These are phyloP conservation scores for Hyperoodon ampullatus DNA, from an alignment of 2,113 vertebrate genomes.

Conservation along the genomic window DNA sequence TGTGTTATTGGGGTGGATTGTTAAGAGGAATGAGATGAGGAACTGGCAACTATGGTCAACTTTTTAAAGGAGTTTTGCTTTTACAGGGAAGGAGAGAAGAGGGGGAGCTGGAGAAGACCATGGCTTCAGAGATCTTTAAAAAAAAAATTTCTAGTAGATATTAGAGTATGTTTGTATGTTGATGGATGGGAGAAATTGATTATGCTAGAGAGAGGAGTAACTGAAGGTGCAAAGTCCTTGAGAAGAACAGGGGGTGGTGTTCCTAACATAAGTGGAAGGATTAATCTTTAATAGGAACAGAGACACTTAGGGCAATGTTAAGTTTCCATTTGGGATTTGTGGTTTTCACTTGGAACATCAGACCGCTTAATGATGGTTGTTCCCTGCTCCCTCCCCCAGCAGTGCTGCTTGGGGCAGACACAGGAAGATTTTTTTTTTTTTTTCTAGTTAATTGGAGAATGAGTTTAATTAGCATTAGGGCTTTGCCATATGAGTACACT, in stretches of 20 bases:
- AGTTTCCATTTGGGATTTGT: constrained; percentile 48
- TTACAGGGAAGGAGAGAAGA: neutral
- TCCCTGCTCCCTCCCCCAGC: neutral
- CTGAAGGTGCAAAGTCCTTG: constrained; percentile 22
- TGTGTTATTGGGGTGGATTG: neutral
- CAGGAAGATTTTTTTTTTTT: neutral
- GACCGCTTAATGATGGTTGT: constrained; percentile 39
- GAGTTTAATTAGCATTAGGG: constrained; percentile 14
- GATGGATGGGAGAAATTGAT: neutral
- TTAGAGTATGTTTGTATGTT: neutral
- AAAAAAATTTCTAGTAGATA: neutral
- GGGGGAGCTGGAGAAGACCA: neutral
- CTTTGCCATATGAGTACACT: constrained; percentile 1
- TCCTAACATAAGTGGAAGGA: neutral
- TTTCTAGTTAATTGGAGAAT: constrained; percentile 24
- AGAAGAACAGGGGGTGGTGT: neutral
- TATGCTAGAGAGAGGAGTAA: neutral
- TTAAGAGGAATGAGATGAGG: neutral
- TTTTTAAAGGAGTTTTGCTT: neutral
- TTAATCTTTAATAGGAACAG: constrained; percentile 58
- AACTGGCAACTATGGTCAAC: neutral
- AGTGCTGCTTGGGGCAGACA: neutral
- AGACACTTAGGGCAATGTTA: neutral
- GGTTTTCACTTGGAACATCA: constrained; percentile 47
- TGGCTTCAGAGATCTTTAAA: neutral